Conservation (phyloP, 2,888 invertebrate species). For the Ctenicera cuprea region DNA sequence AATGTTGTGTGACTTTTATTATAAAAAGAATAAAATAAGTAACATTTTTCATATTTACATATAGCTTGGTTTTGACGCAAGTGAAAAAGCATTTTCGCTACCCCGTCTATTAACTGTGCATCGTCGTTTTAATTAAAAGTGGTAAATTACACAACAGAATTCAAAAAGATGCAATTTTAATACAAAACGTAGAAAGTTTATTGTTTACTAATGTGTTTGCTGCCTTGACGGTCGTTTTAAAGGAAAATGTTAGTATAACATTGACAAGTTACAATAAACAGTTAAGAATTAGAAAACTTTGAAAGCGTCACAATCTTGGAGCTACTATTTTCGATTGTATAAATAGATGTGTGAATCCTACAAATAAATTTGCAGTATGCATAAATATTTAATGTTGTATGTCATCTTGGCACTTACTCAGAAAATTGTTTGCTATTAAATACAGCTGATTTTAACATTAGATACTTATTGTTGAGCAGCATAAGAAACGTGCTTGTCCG, state of each 20-base stretch:
- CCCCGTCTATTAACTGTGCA: too few relatives aligned
- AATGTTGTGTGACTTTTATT: neutral
- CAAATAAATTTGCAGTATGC: constrained; percentile 21
- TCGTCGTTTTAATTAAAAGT: too few relatives aligned
- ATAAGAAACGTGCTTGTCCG: too few relatives aligned
- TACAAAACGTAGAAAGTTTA: neutral
- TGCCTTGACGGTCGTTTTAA: neutral
- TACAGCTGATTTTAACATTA: constrained; percentile 1
- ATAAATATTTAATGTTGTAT: constrained; percentile 11
- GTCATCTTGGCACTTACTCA: neutral
- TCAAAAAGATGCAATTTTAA: neutral
- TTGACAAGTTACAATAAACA: constrained; percentile 25
- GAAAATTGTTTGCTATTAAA: neutral
- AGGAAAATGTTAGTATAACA: constrained; percentile 16
- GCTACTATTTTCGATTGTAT: constrained; percentile 25
- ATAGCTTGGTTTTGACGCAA: too few relatives aligned
- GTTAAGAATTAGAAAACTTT: constrained; percentile 21
- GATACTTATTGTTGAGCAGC: neutral
- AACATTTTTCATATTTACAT: too few relatives aligned
- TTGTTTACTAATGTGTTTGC: neutral
- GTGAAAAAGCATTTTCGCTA: too few relatives aligned
- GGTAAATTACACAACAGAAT: neutral
- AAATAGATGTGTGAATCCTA: constrained; percentile 16
- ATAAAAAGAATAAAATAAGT: neutral
- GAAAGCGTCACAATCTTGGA: constrained; percentile 14